A percentile compares a stretch with the other conserved stretches of the same genome.
These are phyloP conservation scores for Uropetala carovei DNA, from an alignment of 2,888 invertebrate species.

Conservation along the genomic window DNA sequence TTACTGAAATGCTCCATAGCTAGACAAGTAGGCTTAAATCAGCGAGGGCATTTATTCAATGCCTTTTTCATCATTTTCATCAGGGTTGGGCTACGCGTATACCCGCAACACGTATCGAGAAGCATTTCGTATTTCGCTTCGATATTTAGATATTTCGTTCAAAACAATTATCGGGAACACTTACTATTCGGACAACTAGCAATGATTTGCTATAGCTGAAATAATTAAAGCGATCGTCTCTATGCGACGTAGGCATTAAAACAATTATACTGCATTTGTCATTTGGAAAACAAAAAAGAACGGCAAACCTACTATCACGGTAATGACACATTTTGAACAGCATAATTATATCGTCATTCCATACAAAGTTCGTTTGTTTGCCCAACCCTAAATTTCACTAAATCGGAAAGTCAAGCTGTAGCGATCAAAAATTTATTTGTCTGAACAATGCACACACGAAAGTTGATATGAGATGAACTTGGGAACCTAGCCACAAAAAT, in stretches of 20 bases:
- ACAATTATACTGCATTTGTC: neutral
- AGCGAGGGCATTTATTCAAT: neutral
- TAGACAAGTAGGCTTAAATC: neutral
- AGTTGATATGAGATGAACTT: constrained; percentile 58
- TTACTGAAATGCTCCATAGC: neutral
- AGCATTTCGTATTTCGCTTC: no score
- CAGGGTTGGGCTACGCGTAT: neutral
- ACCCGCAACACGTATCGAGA: neutral
- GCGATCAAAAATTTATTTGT: constrained; percentile 50
- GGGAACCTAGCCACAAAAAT: constrained; percentile 42
- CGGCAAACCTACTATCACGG: no score
- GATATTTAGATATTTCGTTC: no score
- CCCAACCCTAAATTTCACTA: constrained; percentile 32
- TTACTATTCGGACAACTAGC: no score
- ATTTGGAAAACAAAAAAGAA: no score
- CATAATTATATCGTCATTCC: no score
- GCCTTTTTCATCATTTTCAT: neutral
- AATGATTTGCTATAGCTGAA: no score
- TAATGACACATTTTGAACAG: no score
- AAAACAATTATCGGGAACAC: no score
- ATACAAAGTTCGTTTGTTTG: neutral
- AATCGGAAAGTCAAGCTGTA: constrained; percentile 19
- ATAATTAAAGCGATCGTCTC: no score
- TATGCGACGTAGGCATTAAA: no score
- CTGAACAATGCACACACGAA: constrained; percentile 53